Conservation (phyloP, 2,797 vertebrate species). For the Sardinella longiceps region DNA sequence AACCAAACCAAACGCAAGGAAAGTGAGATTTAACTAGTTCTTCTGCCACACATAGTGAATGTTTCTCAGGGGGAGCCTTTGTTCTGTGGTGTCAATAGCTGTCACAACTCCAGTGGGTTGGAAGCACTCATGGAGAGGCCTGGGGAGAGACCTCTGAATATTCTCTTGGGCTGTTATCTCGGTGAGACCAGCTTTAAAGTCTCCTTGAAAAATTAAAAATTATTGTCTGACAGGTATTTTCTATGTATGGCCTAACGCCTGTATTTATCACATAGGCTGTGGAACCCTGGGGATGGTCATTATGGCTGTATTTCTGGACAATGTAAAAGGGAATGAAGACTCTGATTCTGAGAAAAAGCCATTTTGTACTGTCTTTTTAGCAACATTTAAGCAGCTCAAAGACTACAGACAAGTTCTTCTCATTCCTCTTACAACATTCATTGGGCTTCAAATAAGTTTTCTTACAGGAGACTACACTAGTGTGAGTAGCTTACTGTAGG, state of each 20-base stretch:
- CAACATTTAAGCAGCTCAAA: neutral
- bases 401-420: neutral
- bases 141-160: neutral
- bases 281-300: neutral
- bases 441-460: neutral
- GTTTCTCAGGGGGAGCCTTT: neutral
- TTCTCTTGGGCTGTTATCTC: neutral
- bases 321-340: neutral
- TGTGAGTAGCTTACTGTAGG: neutral
- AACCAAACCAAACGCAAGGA: neutral
- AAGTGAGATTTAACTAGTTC: neutral
- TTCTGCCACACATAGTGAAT: neutral
- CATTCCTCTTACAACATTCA: neutral
- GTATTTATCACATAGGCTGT: neutral
- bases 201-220: no score
- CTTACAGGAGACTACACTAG: conserved; percentile 3
- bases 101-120: conserved; percentile 11
- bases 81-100: neutral
- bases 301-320: neutral
- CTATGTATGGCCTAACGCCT: neutral
- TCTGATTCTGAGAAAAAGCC: neutral
- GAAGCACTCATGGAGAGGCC: neutral
- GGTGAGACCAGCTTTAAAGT: neutral
- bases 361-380: neutral
- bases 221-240: no score